Base-by-base conservation (phyloP, 1,140 invertebrate genomes). In the Babylonia areolata region DNA sequence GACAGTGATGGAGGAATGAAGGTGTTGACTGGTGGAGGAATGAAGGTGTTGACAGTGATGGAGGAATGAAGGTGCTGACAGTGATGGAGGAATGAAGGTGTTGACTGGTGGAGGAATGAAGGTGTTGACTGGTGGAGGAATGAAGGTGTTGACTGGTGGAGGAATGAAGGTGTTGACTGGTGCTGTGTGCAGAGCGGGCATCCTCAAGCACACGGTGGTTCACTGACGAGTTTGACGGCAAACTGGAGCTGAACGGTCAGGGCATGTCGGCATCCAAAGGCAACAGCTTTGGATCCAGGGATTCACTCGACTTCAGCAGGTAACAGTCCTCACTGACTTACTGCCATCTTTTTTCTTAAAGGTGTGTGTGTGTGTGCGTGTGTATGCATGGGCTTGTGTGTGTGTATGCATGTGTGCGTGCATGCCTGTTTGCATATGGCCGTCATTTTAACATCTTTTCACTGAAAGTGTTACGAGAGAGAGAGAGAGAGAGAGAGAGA, bases 221-320 rank as follows among this genome's bases (percentile, higher is more conserved):
- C 69, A 71, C 82, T 5, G 64, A 69, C 33, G 69, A 75, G n/a
- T 82, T 64, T 82, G 81, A 82, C 15, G n/a, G 31, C 33, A 69
- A 82, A 54, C 23, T 40, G 35, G 54, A 39, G 37, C 20, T 75
- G 37, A 84, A 75, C 11, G 82, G 82, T 1, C 82, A 73, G 39
- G 82, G 82, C n/a, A 71, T 83, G 81, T 58, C 64, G 11, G 28
- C 82, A 23, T 37, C 64, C 15, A 73, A 31, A 9, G 69, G 69
- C 23, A 84, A 35, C 64, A 73, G 31, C 69, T 84, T 42, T 46
- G 82, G 82, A 37, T 69, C 54, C n/a, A 35, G 82, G 40, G 82
- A 84, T 23, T 84, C 82, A 5, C 82, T 84, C 3, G 82, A 84
- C 69, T 28, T 40, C 75, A 35, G 35, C 75, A 77, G 75, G 82